Evolutionary conservation across 2,888 invertebrate species (phyloP).

Genomic region (Diaprepes abbreviatus): DNA sequence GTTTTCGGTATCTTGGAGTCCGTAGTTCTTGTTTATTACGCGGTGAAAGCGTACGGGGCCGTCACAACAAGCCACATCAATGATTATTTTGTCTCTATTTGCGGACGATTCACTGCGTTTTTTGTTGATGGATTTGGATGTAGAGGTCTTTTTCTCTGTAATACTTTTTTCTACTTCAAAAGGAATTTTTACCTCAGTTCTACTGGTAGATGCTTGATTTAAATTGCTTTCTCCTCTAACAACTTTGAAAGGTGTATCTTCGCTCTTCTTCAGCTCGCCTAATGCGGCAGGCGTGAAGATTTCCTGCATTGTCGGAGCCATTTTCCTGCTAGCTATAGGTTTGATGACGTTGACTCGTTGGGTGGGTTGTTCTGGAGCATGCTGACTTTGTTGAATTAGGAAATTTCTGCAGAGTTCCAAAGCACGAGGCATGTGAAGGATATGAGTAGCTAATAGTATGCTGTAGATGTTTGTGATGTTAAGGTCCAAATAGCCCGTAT

Average conservation of each 20-base stretch:
- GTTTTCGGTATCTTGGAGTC: constrained; percentile 61
- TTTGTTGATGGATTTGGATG: constrained; percentile 23
- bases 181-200: constrained; percentile 8
- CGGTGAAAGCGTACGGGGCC: constrained; percentile 90
- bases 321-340: constrained; percentile 71
- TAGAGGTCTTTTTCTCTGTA: constrained; percentile 45
- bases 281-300: constrained; percentile 52
- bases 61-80: constrained; percentile 93
- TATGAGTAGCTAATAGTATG: constrained; percentile 78
- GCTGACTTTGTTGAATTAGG: constrained; percentile 67
- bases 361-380: constrained; percentile 45
- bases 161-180: constrained; percentile 42
- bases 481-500: constrained; percentile 79
- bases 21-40: constrained; percentile 87
- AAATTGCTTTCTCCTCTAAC: constrained; percentile 34
- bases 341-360: constrained; percentile 68
- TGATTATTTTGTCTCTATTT: constrained; percentile 72
- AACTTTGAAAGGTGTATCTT: constrained; percentile 61
- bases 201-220: constrained; percentile 26
- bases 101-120: constrained; percentile 39
- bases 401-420: constrained; percentile 78
- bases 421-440: constrained; percentile 81
- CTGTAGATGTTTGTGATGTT: constrained; percentile 80
- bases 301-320: constrained; percentile 59
- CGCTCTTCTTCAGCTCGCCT: constrained; percentile 59